phyloP scores from a whole-genome alignment of 1,140 invertebrate species.

The Spodoptera frugiperda region DNA sequence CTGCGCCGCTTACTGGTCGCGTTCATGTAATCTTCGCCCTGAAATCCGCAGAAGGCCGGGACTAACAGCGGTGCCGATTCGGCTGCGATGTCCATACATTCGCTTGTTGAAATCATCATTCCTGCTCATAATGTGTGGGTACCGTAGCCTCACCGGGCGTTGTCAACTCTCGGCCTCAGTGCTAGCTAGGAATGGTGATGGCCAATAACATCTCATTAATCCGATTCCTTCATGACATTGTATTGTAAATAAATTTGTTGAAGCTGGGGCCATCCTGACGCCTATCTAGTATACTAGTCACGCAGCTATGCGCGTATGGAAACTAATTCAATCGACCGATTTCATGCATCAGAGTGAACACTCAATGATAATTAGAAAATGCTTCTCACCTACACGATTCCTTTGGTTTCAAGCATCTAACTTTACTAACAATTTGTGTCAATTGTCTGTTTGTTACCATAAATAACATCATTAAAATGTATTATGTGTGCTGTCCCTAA shows the following conservation, averaged over 20 bases:
- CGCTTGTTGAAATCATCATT: background rate
- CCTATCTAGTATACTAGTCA: constrained; percentile 3
- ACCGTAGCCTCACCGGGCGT: background rate
- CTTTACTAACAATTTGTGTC: no score
- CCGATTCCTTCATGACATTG: background rate
- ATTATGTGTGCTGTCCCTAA: no score
- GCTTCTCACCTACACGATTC: background rate
- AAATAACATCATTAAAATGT: no score
- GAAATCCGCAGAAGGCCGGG: background rate
- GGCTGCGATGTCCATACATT: constrained; percentile 3
- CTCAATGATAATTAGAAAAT: background rate
- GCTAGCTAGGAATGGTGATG: constrained; percentile 10
- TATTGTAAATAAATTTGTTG: background rate
- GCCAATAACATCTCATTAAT: background rate
- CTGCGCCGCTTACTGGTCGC: background rate
- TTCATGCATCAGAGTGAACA: background rate
- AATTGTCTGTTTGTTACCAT: no score
- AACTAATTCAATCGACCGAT: constrained; percentile 12
- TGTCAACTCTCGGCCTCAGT: constrained; percentile 1
- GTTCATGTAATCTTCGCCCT: background rate
- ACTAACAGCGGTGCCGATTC: background rate
- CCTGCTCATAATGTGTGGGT: background rate
- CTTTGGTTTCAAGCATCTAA: background rate
- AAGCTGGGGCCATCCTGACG: background rate
- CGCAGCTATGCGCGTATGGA: constrained; percentile 25